Evolutionary conservation across 2,113 vertebrate genomes (phyloP), one percentile per base, ranked within the genome.

Genomic region (Pollachius pollachius): DNA sequence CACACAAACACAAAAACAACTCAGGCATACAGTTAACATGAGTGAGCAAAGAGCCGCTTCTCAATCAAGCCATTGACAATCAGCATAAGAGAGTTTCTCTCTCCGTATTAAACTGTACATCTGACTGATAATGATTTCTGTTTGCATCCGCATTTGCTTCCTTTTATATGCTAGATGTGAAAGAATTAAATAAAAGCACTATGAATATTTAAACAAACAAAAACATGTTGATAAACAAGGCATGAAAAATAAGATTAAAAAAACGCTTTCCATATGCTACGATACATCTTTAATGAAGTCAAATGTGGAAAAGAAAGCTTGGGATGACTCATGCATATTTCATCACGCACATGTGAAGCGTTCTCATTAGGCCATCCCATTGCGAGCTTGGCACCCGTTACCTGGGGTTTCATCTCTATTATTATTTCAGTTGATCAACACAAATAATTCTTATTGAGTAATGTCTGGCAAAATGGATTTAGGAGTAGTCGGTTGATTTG

Each of bases 241-340:
- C 89, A 89, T 86, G 90, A 91, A 92, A 92, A 92, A 90, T 90
- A 92, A 91, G 89, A 92, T 85, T 89, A 90, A 91, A 91, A 85
- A 84, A 89, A 87, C 84, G 81, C 85, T 88, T 90, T 88, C 92
- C 92, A 93, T 93, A 93, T 93, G 92, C 92, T 93, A 81, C 84
- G 88, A 91, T 92, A 90, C 92, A 92, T 93, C 92, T 93, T 93
- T 93, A 93, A 93, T 93, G 92, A 93, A 90, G 87, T 90, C 85
- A 92, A 92, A 93, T 91, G 89, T 91, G 89, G 89, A 91, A 90
- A 92, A 93, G 92, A 93, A 92, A 91, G 89, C 88, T 90, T 79
- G 78, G 89, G 90, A 92, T 91, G 90, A 88, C 85, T 84, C 91
- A 93, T 93, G 88, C 90, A 93, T 93, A 92, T 93, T 93, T 92